These are phyloP conservation scores for Strigamia maritima DNA, from an alignment of 2,888 invertebrate species.

Conservation along the genomic window DNA sequence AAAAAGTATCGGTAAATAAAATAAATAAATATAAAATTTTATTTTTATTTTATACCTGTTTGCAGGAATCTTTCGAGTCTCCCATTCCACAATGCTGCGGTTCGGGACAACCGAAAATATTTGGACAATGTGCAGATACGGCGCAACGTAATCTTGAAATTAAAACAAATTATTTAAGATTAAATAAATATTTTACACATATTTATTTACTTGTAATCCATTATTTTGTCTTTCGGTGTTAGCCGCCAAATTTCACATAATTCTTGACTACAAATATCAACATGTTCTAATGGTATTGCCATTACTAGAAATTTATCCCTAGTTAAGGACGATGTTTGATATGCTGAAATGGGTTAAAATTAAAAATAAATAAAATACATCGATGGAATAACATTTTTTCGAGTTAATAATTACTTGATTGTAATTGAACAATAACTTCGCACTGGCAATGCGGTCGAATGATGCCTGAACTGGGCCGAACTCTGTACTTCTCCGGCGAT, in stretches of 20 bases:
- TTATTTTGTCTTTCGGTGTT: slow-evolving; percentile 43
- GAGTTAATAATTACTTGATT: no score
- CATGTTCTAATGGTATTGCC: slow-evolving; percentile 62
- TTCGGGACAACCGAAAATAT: not conserved
- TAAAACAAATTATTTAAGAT: not conserved
- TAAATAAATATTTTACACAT: not conserved
- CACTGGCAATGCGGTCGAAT: slow-evolving; percentile 50
- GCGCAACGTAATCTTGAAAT: not conserved
- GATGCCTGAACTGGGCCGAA: slow-evolving; percentile 80
- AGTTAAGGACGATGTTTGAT: slow-evolving; percentile 59
- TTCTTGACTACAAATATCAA: slow-evolving; percentile 60
- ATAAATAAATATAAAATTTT: not conserved
- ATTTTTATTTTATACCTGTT: no score
- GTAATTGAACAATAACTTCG: slow-evolving; percentile 39
- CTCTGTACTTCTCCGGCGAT: slow-evolving; percentile 90
- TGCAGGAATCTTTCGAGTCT: not conserved
- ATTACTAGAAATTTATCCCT: slow-evolving; percentile 86
- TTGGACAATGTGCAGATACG: not conserved
- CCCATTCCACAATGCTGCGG: not conserved
- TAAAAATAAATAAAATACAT: not conserved
- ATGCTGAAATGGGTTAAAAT: slow-evolving; percentile 44
- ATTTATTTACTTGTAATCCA: slow-evolving; percentile 39
- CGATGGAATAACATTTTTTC: not conserved
- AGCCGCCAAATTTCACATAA: slow-evolving; percentile 73
- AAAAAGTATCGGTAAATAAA: not conserved